Base-by-base conservation (phyloP, 2,888 invertebrate species). In the Hartigia nigra region DNA sequence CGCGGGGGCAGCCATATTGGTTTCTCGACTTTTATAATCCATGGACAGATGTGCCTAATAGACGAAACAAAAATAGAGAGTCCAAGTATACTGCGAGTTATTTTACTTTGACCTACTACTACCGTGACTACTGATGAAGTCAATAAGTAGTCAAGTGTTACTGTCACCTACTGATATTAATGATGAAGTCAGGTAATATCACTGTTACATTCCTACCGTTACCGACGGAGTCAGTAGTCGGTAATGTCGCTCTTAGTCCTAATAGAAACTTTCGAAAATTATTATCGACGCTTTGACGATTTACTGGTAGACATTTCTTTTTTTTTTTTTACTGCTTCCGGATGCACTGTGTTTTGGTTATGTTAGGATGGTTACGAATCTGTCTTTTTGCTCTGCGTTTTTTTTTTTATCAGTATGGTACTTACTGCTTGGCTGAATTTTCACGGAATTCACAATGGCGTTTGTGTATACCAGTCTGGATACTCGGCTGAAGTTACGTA, bases 1-100 rank as follows among this genome's bases (percentile, higher is more conserved):
- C 76, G 76, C 70, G 70, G 72, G 37, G 34, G 72, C 31, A 72
- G 72, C 72, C 72, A 32, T 55, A 55, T 55, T 55, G 39, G 39
- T 23, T 55, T 23, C 23, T 4, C 14, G 23, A 23, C 14, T 55
- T 23, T 55, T 55, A 55, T 23, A 55, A 9, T 14, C 39, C 23
- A 23, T 23, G 23, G 9, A 55, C 5, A 23, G 39, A 55, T 9
- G 4, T 23, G 9, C 23, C 5, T n/a, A 4, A 2, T 55, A 55
- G 39, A 23, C 39, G 23, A 55, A 55, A 55, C 23, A 55, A 55
- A 55, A 55, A 55, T 55, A 55, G 39, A 55, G 23, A 55, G 2
- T 23, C 39, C 5, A 23, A 23, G 9, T 55, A 23, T 5, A 55
- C 39, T 14, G 12, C 12, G 39, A 39, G 14, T 23, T 39, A 23